Evolutionary conservation across 2,113 vertebrate species (phyloP), one percentile per base, ranked within the genome.

Genomic region (Tor tambroides): DNA sequence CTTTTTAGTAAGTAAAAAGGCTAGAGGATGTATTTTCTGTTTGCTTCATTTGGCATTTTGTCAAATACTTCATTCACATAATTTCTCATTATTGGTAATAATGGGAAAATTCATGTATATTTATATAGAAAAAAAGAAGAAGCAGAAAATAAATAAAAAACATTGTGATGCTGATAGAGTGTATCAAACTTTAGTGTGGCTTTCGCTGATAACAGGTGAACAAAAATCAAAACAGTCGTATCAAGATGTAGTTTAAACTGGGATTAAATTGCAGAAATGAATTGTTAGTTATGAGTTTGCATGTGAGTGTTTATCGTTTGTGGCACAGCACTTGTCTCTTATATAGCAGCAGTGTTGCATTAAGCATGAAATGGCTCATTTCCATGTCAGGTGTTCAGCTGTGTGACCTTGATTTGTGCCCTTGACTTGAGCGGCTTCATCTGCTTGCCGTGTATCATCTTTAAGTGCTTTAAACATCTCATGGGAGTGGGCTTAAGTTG

Each of bases 11-110:
- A 71, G 26, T 65, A 19, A 71, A 59, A 67, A 72, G 74, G 76
- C 87, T 72, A 87, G 75, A 85, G 67, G 78, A 90, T 87, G 72
- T 11, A 38, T 38, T 9, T 67, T 81, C 61, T 15, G 32, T 17
- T 80, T 80, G 82, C 28, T 59, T 75, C 5, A 51, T 41, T 28
- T 83, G 30, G n/a, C 7, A 6, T 82, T 81, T 46, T 77, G 72
- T 9, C 2, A 59, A 23, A 61, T 46, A 15, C 41, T 76, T 26
- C 4, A 72, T 35, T 11, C 19, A 41, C 69, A 23, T 23, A 2
- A 72, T 35, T 23, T 21, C 9, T 9, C 8, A 38, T 38, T 23
- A 35, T 23, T 32, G 28, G 28, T 17, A 32, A 17, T 28, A 38
- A 38, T 35, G 6, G 15, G 65, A 19, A 6, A 32, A 69, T 32